Evolutionary conservation across 2,888 invertebrate genomes (phyloP).

Genomic region (Gerris lacustris): DNA sequence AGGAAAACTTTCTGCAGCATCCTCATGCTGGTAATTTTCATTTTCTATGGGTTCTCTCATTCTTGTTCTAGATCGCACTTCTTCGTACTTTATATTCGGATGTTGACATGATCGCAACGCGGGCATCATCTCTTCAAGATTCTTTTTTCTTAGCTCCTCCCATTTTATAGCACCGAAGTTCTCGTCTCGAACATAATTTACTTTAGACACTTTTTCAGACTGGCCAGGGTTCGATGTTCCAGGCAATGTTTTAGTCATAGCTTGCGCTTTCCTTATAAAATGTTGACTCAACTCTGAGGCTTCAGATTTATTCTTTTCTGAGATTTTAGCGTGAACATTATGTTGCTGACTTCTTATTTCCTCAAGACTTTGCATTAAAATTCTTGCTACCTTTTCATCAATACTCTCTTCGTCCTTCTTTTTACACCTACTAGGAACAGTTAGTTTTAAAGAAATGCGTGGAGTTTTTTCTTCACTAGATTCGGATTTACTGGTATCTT

Average conservation of each 20-base stretch:
- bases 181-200: not conserved
- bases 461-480: constrained; percentile 20
- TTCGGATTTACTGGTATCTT: constrained; percentile 6
- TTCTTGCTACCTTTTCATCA: constrained; percentile 11
- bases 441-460: not conserved
- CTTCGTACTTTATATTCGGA: not conserved
- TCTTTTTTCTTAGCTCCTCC: not conserved
- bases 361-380: not conserved
- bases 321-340: not conserved
- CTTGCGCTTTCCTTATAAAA: not conserved
- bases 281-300: not conserved
- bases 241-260: not conserved
- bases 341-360: constrained; percentile 5
- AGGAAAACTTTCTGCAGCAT: not conserved
- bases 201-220: not conserved
- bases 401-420: constrained; percentile 13
- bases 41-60: not conserved
- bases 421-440: constrained; percentile 23
- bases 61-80: not conserved
- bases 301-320: not conserved
- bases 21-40: not conserved
- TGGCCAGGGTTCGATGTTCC: not conserved
- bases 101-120: not conserved
- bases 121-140: not conserved
- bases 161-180: not conserved